Percentiles rank a stretch among this genome's conserved stretches.
These are phyloP conservation scores for Prunella fulvescens DNA, from an alignment of 2,113 vertebrate species.

Conservation along the genomic window DNA sequence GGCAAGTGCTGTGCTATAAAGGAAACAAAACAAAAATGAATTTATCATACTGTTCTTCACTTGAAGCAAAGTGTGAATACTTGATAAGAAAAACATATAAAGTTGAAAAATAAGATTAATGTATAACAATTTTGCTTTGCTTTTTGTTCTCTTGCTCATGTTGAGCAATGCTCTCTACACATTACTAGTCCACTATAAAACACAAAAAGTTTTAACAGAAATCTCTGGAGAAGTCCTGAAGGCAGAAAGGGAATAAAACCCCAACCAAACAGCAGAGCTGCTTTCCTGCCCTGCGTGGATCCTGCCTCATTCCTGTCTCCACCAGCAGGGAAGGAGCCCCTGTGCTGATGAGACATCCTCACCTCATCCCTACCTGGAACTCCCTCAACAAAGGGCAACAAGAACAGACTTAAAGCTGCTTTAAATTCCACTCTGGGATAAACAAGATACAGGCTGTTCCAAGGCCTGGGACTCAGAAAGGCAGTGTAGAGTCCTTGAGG, in stretches of 20 bases:
- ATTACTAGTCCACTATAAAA: not conserved
- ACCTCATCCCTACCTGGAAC: not conserved
- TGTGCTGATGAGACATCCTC: not conserved
- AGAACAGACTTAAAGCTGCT: not conserved
- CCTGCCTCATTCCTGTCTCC: not conserved
- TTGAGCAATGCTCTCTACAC: not conserved
- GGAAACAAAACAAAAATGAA: slow-evolving; percentile 57
- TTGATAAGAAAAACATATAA: slow-evolving; percentile 27
- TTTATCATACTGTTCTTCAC: slow-evolving; percentile 50
- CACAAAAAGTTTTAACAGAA: not conserved
- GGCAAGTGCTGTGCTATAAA: not conserved
- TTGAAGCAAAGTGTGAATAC: slow-evolving; percentile 28
- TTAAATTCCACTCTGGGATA: not conserved
- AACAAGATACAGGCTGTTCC: not conserved
- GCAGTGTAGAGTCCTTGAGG: fast-evolving
- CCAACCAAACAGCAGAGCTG: not conserved
- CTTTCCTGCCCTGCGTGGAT: not conserved
- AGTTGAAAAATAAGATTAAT: slow-evolving; percentile 26
- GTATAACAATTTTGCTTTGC: not conserved
- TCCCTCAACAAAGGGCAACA: not conserved
- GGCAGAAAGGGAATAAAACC: not conserved
- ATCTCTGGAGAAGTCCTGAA: not conserved
- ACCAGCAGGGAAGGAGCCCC: fast-evolving
- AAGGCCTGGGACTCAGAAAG: not conserved
- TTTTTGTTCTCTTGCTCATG: not conserved